These are phyloP conservation scores for Valencia hispanica DNA, from an alignment of 2,797 vertebrate genomes.

Conservation along the genomic window DNA sequence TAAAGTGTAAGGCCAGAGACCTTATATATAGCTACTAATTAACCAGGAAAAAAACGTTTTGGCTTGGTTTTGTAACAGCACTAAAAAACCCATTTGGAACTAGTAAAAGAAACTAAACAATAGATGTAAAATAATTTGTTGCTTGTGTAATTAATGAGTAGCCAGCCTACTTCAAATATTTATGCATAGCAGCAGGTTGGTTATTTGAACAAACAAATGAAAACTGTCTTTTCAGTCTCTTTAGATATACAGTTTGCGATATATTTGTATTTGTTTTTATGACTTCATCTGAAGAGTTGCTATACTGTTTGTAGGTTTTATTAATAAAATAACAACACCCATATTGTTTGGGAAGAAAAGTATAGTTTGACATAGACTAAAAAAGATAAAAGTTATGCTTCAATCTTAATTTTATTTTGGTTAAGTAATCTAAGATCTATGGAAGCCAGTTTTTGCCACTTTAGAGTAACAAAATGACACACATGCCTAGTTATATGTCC, in stretches of 20 bases:
- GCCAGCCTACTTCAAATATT: not conserved
- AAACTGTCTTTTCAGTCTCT: too few species aligned
- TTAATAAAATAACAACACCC: too few species aligned
- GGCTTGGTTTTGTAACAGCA: not conserved
- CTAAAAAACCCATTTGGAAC: not conserved
- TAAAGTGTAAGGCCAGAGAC: not conserved
- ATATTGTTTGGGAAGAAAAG: too few species aligned
- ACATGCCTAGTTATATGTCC: not conserved
- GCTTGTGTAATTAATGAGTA: not conserved
- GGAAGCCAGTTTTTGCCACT: too few species aligned
- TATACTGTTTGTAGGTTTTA: too few species aligned
- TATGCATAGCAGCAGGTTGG: not conserved
- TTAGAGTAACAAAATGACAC: not conserved
- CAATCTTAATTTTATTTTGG: not conserved
- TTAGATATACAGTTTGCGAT: too few species aligned
- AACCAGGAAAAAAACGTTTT: slow-evolving; percentile 4
- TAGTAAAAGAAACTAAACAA: not conserved
- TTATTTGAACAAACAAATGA: not conserved
- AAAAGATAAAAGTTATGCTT: not conserved
- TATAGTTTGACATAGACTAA: too few species aligned
- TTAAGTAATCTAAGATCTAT: not conserved
- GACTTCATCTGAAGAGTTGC: too few species aligned
- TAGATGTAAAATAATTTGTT: not conserved
- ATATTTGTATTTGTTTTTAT: too few species aligned
- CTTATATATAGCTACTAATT: slow-evolving; percentile 23